Evolutionary conservation across 2,888 invertebrate genomes (phyloP), one percentile per base, ranked within the genome.

Genomic region (Tenodera sinensis): DNA sequence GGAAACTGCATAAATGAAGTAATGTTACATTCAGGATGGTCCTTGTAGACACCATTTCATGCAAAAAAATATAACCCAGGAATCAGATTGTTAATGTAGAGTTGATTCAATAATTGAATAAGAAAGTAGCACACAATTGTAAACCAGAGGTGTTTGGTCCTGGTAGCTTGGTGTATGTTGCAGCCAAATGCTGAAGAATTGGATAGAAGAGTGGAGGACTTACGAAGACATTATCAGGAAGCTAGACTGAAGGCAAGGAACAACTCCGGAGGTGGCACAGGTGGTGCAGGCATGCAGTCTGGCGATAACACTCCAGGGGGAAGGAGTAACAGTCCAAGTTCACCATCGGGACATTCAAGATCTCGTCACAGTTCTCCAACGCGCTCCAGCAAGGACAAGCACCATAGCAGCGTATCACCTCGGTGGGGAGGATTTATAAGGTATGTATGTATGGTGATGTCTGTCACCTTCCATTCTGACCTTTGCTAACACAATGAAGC

Each of bases 151-250:
- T n/a, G n/a, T n/a, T 42, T 42, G 42, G 42, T 42, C 42, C 42
- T 42, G 12, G 42, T 42, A 42, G 42, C 42, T 71, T 71, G 54
- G 54, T 85, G 88, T 87, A 90, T 88, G 90, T 92, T 92, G 7
- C 92, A 95, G 95, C 95, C 96, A 12, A 96, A 96, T 92, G 95
- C 95, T 4, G 97, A 97, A 91, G 94, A 95, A 84, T 93, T 97
- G 88, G 97, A 97, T 91, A 95, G 95, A 85, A 95, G 95, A 87
- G 96, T 97, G 0, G 97, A 97, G 88, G 96, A 96, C 91, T 93
- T 97, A 2, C 95, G 96, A 90, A 96, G 96, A 91, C 95, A 95
- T 83, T 97, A 97, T 92, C 95, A 96, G 90, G 96, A 96, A 90
- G 95, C 95, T 0, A 95, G 96, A 91, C 93, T 94, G 8, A 94